Base-by-base conservation (phyloP, 2,888 invertebrate genomes). In the Eustalomyia histrio region DNA sequence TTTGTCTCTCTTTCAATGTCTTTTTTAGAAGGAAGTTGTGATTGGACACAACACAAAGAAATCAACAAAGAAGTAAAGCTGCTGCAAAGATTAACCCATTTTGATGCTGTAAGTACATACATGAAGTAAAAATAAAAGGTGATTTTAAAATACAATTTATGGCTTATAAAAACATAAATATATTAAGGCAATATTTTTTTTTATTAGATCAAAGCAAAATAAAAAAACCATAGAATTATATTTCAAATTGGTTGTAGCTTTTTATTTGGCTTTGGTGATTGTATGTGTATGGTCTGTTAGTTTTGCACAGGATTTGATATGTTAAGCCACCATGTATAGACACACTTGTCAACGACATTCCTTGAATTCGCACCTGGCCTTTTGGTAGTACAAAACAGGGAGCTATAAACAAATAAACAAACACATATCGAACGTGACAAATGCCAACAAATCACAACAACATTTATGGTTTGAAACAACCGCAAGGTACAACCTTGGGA, bases 311-410 rank as follows among this genome's bases (percentile, higher is more conserved):
- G 18, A 63, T 67, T 68, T 79, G 81, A 78, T 74, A 71, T 75
- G 74, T 60, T 67, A 69, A 78, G 50, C 81, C 81, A 78, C 81
- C 81, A 81, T 72, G 78, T 81, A 81, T 78, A 81, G 78, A 74
- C 74, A 78, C 81, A 81, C 81, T 81, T 81, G 81, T 81, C 81
- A 81, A 67, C 63, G 67, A 58, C 81, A 81, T 81, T 81, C 81
- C 78, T 81, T 78, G 35, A 81, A 81, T 81, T 81, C 81, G 74
- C 81, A 81, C 81, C 81, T 81, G 81, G 78, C 71, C 81, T 78
- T 78, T 50, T 47, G n/a, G 76, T 76, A 71, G 64, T 58, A 50
- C 58, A 52, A 68, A 74, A 74, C 64, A 71, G 39, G 73, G 73
- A 78, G 72, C 71, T 75, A 43, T 64, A 67, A 72, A 57, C 43